These are phyloP conservation scores for Aphodius granarius DNA, from an alignment of 2,888 invertebrate species.

Conservation along the genomic window DNA sequence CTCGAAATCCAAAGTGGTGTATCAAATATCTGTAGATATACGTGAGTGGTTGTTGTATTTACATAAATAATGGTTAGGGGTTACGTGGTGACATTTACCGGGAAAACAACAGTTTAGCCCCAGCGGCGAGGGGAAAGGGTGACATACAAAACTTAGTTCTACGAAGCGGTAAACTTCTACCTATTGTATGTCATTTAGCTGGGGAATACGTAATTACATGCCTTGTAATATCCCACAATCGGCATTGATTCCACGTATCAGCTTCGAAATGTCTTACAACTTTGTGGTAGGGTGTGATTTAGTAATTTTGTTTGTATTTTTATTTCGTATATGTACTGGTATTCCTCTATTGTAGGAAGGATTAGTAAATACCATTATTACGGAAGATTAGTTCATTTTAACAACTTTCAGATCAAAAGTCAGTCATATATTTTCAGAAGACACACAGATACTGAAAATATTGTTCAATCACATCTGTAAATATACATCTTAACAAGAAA, in stretches of 20 bases:
- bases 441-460: background rate
- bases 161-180: background rate
- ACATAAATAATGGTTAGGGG: background rate
- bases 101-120: background rate
- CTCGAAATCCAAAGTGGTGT: background rate
- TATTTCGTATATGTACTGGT: background rate
- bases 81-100: background rate
- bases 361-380: too few relatives aligned
- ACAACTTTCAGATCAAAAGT: background rate
- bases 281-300: background rate
- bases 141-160: background rate
- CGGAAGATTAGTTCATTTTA: too few relatives aligned
- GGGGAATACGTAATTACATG: background rate
- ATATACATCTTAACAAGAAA: background rate
- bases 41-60: background rate
- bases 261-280: background rate
- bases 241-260: background rate
- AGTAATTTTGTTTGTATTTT: background rate
- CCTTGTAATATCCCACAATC: background rate
- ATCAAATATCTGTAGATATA: background rate
- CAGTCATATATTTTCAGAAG: background rate
- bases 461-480: background rate
- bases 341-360: background rate
- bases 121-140: background rate
- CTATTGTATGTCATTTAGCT: background rate